Base-by-base conservation (phyloP, 2,797 vertebrate genomes). In the Cyprinodon diabolis region DNA sequence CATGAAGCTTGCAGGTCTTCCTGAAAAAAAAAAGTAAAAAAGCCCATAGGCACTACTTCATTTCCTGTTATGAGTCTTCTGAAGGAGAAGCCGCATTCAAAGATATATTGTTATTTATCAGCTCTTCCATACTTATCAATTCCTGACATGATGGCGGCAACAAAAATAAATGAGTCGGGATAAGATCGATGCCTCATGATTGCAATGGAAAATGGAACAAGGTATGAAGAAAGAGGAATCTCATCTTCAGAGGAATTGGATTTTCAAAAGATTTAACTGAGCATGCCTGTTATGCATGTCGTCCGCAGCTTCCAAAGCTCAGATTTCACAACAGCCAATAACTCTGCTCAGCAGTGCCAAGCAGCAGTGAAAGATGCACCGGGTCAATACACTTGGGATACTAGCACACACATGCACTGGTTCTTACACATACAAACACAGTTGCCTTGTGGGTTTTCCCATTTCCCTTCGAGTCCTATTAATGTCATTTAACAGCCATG, bases 131-230 rank as follows among this genome's bases (percentile, higher is more conserved):
- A 83, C 86, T 85, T 87, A 85, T 89, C 89, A 74, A 88, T 92
- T 85, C 86, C 86, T 71, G 84, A 82, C 87, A 74, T 81, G 83
- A 89, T 55, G 76, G 80, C 77, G 30, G 78, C 84, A 79, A 92
- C 83, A 85, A 89, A 92, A 91, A 91, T 90, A 94, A 94, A 94
- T 93, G 86, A 91, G 89, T 87, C 63, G 79, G 83, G 89, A 92
- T 92, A 86, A 82, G 90, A 93, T 92, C 91, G 84, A 93, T 93
- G 89, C 56, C 77, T 76, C 57, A 77, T 86, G 89, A 92, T 89
- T 89, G 87, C 69, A 25, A 83, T 70, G 73, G 86, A 90, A 90
- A 89, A 90, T 90, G 82, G 86, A 90, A 90, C 77, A 63, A 66
- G 82, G 86, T 66, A 21, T 1, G 65, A 77, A 78, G 82, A 87